These are phyloP conservation scores for Scleropages formosus DNA, from an alignment of 2,797 vertebrate species.

Conservation along the genomic window DNA sequence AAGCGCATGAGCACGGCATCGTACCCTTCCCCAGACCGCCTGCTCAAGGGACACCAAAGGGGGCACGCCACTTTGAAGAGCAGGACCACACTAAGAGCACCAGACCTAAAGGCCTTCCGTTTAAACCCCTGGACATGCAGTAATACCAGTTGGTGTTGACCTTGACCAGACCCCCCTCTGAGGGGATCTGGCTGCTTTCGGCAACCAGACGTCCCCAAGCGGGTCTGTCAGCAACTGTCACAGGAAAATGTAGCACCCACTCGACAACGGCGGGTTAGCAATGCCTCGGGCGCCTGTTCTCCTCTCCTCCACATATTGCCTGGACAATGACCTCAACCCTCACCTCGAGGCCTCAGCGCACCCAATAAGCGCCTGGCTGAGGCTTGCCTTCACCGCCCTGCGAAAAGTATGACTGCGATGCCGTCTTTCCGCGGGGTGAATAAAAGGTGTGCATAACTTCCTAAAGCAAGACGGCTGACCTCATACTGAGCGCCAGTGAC, in stretches of 20 bases:
- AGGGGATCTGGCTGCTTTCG: constrained; percentile 60
- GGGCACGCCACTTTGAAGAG: background rate
- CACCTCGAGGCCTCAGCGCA: constrained; percentile 28
- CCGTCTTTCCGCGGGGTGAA: background rate
- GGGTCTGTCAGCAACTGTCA: constrained; percentile 70
- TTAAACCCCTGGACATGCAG: background rate
- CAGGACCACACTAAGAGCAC: background rate
- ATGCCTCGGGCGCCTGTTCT: constrained; percentile 43
- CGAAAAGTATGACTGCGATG: background rate
- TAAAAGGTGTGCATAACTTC: constrained; percentile 16
- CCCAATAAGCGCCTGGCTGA: constrained; percentile 37
- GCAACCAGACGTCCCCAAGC: constrained; percentile 57
- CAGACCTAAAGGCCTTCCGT: background rate
- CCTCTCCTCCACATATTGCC: constrained; percentile 7
- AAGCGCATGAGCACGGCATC: background rate
- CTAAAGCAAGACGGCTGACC: background rate
- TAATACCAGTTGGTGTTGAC: constrained; percentile 44
- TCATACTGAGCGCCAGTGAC: background rate
- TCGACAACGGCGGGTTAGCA: constrained; percentile 56
- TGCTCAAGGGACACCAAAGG: background rate
- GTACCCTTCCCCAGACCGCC: background rate
- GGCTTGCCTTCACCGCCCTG: constrained; percentile 31
- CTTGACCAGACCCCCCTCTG: constrained; percentile 45
- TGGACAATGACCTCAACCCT: constrained; percentile 27
- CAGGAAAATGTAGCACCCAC: constrained; percentile 75